Evolutionary conservation across 2,888 invertebrate genomes (phyloP).

Genomic region (Rhabditophanes sp.): DNA sequence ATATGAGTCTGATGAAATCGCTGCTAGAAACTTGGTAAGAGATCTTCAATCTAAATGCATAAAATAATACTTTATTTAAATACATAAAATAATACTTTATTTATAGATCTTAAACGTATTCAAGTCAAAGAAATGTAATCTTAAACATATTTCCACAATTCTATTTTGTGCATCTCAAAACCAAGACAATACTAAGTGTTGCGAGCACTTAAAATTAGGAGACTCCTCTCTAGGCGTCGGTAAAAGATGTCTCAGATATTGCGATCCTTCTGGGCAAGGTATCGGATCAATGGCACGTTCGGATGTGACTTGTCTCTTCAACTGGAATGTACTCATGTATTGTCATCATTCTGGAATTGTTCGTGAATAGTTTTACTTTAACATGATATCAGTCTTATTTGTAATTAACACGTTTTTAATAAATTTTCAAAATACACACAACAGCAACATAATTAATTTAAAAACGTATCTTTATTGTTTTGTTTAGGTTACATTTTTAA

Average conservation of each 20-base stretch:
- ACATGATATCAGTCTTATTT: too few species aligned
- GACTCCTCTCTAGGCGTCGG: constrained; percentile 24
- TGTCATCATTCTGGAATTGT: constrained; percentile 23
- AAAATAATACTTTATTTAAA: constrained; percentile 1
- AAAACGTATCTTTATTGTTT: too few species aligned
- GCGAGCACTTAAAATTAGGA: constrained; percentile 19
- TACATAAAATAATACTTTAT: constrained; percentile 1
- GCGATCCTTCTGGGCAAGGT: constrained; percentile 23
- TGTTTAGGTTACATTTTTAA: too few species aligned
- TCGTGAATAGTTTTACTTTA: constrained; percentile 17
- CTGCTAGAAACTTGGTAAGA: constrained; percentile 18
- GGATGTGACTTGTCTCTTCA: constrained; percentile 24
- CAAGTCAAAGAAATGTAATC: constrained; percentile 20
- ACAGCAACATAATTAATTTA: too few species aligned
- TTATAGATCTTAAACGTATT: constrained; percentile 19
- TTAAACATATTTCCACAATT: constrained; percentile 19
- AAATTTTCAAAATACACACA: too few species aligned
- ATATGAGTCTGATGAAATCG: constrained; percentile 23
- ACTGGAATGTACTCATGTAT: constrained; percentile 27
- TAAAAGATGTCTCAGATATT: constrained; percentile 23
- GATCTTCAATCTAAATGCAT: neutral
- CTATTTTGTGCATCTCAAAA: constrained; percentile 23
- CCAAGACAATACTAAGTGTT: constrained; percentile 27
- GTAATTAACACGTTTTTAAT: too few species aligned
- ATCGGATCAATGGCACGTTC: constrained; percentile 16